phyloP scores from a whole-genome alignment of 1,140 invertebrate species.

The Drosophila arizonae region DNA sequence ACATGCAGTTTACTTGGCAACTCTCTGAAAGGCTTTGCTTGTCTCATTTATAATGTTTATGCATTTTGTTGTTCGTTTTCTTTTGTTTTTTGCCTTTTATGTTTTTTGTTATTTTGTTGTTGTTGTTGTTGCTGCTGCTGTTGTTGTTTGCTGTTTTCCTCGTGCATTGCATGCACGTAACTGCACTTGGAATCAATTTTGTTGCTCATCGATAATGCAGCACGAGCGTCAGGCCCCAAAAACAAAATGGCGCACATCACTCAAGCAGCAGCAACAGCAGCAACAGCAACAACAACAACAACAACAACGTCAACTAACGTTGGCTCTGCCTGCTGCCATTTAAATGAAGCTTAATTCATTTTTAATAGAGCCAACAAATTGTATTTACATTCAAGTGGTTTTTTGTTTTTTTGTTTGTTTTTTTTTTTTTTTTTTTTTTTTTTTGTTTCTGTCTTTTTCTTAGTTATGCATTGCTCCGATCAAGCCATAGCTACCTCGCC shows the following conservation, averaged over 20 bases:
- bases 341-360: constrained; percentile 66
- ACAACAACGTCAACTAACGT: background rate
- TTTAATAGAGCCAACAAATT: constrained; percentile 72
- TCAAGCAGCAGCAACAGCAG: constrained; percentile 34
- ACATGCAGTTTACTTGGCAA: background rate
- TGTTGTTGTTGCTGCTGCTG: background rate
- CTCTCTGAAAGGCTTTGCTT: constrained; percentile 42
- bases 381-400: constrained; percentile 71
- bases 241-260: constrained; percentile 69
- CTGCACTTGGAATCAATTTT: constrained; percentile 74
- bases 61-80: constrained; percentile 15
- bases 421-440: constrained; percentile 25
- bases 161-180: constrained; percentile 68
- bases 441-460: no score
- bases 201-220: constrained; percentile 75
- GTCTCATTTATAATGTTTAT: constrained; percentile 50
- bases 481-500: background rate
- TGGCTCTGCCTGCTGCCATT: constrained; percentile 27
- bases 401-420: constrained; percentile 10
- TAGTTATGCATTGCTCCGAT: background rate
- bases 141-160: background rate
- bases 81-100: background rate
- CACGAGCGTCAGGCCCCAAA: constrained; percentile 41
- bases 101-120: background rate
- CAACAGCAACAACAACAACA: background rate